A percentile compares a stretch with the other conserved stretches of the same genome.
phyloP scores from a whole-genome alignment of 1,140 invertebrate genomes.

The Drosophila jambulina region DNA sequence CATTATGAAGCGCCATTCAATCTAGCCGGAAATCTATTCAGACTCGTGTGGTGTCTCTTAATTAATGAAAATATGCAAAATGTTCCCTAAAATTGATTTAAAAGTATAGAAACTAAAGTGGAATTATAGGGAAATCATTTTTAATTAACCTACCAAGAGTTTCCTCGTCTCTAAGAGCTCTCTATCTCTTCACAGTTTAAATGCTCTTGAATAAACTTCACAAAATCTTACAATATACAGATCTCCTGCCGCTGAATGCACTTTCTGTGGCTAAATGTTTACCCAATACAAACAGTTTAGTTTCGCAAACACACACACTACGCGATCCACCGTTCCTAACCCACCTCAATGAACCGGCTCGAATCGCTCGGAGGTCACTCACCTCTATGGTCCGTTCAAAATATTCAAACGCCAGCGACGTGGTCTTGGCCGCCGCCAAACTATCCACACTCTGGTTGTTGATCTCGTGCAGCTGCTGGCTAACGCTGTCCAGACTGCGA shows the following conservation, averaged over 20 bases:
- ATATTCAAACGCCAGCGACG: constrained; percentile 90
- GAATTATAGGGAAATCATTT: not conserved
- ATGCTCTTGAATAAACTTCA: not conserved
- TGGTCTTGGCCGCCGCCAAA: constrained; percentile 89
- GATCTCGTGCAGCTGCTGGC: constrained; percentile 88
- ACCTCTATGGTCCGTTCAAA: constrained; percentile 93
- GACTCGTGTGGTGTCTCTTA: constrained; percentile 6
- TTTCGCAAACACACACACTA: constrained; percentile 1
- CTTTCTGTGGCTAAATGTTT: constrained; percentile 7
- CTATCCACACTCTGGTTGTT: constrained; percentile 91
- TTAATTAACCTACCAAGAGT: not conserved
- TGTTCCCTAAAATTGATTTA: not conserved
- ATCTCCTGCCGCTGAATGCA: not conserved
- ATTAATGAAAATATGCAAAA: constrained; percentile 20
- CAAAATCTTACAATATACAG: not conserved
- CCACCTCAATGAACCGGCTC: constrained; percentile 24
- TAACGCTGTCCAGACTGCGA: constrained; percentile 89
- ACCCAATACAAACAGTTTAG: constrained; percentile 7
- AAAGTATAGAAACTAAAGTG: not conserved
- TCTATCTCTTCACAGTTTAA: not conserved
- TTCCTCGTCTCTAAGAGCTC: not conserved
- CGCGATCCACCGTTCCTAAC: constrained; percentile 12
- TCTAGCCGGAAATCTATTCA: constrained; percentile 10
- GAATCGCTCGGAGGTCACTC: constrained; percentile 71
- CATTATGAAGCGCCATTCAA: constrained; percentile 24